Percentiles rank a stretch among this genome's conserved stretches.
Conservation (phyloP, 1,140 invertebrate species). For the Bombus haemorrhoidalis region DNA sequence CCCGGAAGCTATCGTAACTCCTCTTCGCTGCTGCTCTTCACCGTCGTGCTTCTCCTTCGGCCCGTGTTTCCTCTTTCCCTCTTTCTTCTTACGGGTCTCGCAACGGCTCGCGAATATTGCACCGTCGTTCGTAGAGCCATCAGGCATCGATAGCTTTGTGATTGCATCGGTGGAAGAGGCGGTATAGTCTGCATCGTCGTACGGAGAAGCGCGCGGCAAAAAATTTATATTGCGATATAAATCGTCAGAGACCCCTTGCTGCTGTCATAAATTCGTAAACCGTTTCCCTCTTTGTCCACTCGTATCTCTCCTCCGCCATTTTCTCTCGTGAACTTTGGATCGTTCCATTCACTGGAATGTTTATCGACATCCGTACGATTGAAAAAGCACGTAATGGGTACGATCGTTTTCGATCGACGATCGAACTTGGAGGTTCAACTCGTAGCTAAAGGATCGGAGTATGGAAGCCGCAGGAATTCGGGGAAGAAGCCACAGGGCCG, state of each 20-base stretch:
- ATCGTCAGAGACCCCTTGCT: slow-evolving; percentile 12
- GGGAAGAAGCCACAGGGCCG: slow-evolving; percentile 32
- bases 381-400: background rate
- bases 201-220: background rate
- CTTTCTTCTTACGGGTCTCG: background rate
- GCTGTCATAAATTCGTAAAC: slow-evolving; percentile 41
- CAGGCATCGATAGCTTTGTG: slow-evolving; percentile 50
- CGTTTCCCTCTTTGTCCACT: background rate
- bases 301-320: background rate
- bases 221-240: slow-evolving; percentile 40
- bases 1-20: slow-evolving; percentile 60
- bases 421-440: background rate
- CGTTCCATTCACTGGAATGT: background rate
- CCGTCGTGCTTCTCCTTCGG: slow-evolving; percentile 21
- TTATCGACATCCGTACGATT: background rate
- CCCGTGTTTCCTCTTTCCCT: slow-evolving; percentile 23
- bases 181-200: background rate
- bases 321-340: background rate
- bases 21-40: slow-evolving; percentile 1
- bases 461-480: slow-evolving; percentile 22
- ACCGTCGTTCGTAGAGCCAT: slow-evolving; percentile 47
- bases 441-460: background rate
- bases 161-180: slow-evolving; percentile 39
- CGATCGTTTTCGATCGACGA: background rate
- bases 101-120: slow-evolving; percentile 26